Conservation (phyloP, 2,888 invertebrate genomes). For the Mayetiola destructor region DNA sequence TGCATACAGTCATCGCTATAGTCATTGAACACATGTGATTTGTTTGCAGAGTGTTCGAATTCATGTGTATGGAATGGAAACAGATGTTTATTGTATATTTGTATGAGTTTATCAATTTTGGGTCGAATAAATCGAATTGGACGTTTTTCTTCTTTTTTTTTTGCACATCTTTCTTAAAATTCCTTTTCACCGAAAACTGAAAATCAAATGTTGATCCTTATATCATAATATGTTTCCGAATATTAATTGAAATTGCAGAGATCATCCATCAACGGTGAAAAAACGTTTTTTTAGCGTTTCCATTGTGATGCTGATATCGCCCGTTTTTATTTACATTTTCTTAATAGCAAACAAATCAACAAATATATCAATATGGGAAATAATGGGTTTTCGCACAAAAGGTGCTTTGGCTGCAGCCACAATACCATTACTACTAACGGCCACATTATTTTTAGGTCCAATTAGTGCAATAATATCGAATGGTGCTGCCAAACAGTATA, state of each 20-base stretch:
- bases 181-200: no score
- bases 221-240: neutral
- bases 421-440: constrained; percentile 63
- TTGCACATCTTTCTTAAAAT: no score
- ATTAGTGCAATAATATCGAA: constrained; percentile 54
- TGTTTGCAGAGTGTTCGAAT: no score
- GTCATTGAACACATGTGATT: no score
- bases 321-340: constrained; percentile 60
- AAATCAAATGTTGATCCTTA: no score
- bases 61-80: no score
- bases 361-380: constrained; percentile 47
- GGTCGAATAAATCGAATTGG: no score
- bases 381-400: constrained; percentile 58
- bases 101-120: no score
- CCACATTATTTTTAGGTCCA: constrained; percentile 71
- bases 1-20: no score
- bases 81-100: no score
- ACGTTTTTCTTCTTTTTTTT: no score
- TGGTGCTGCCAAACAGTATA: constrained; percentile 51
- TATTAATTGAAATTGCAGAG: constrained; percentile 40
- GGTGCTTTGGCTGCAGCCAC: constrained; percentile 60
- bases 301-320: constrained; percentile 65
- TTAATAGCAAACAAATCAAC: constrained; percentile 45
- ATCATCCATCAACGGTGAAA: constrained; percentile 79
- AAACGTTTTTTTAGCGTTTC: constrained; percentile 74